Evolutionary conservation across 2,113 vertebrate species (phyloP).

Genomic region (Hucho hucho): DNA sequence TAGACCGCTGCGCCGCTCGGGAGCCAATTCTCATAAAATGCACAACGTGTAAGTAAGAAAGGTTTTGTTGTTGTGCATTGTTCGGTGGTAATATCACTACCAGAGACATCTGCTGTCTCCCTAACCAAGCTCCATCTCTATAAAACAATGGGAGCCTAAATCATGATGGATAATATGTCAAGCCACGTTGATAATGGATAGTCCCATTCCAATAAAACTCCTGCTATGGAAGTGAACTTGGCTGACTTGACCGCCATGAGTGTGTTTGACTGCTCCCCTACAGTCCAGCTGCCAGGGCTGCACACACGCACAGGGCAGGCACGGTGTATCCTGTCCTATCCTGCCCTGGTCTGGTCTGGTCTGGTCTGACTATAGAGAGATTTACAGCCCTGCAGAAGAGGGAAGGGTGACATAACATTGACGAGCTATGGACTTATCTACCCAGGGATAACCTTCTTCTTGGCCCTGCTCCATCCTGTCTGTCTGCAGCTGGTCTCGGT

Average conservation of each 20-base stretch:
- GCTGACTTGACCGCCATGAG: not conserved
- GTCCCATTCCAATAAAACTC: not conserved
- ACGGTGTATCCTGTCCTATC: not conserved
- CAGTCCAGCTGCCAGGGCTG: not conserved
- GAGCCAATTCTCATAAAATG: not conserved
- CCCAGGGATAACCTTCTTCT: not conserved
- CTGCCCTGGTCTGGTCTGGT: not conserved
- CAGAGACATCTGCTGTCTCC: not conserved
- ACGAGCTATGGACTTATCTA: not conserved
- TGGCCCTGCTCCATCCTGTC: not conserved
- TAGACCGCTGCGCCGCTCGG: no score
- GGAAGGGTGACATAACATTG: not conserved
- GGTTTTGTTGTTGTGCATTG: not conserved
- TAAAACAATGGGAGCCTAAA: conserved; percentile 3
- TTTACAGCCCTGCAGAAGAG: not conserved
- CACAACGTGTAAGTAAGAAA: not conserved
- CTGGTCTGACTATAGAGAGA: not conserved
- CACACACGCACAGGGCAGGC: not conserved
- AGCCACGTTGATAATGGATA: not conserved
- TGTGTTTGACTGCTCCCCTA: not conserved
- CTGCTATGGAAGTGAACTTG: not conserved
- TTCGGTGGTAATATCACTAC: not conserved
- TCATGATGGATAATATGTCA: not conserved
- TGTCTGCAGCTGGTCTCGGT: not conserved
- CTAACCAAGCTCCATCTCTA: not conserved